A percentile compares a stretch with the other conserved stretches of the same genome.
Evolutionary conservation across 2,888 invertebrate species (phyloP).

Genomic region (Ditylenchus weischeri): DNA sequence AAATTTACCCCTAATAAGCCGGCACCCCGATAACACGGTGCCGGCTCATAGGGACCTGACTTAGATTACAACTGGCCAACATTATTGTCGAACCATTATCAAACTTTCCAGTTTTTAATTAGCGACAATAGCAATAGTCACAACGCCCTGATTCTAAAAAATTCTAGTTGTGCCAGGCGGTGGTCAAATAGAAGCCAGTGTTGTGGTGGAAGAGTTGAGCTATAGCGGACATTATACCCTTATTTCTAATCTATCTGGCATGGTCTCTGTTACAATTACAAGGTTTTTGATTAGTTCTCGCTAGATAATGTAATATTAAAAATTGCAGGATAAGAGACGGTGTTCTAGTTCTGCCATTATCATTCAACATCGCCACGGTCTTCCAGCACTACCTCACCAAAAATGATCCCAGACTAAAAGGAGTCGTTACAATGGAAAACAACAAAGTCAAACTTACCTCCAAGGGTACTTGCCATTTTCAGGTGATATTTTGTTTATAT

Average conservation of each 20-base stretch:
- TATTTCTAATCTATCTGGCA: constrained; percentile 52
- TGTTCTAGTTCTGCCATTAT: constrained; percentile 52
- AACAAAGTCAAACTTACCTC: constrained; percentile 48
- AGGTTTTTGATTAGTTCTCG: constrained; percentile 34
- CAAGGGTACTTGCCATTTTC: constrained; percentile 57
- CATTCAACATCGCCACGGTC: constrained; percentile 52
- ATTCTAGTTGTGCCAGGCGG: constrained; percentile 57
- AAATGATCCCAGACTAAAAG: constrained; percentile 29
- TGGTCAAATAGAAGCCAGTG: constrained; percentile 60
- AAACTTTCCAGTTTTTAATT: not conserved
- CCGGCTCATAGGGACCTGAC: no score
- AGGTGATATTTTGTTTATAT: constrained; percentile 40
- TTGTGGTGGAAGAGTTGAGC: constrained; percentile 62
- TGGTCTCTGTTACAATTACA: constrained; percentile 48
- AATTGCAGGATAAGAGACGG: constrained; percentile 50
- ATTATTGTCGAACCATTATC: no score
- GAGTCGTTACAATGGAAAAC: constrained; percentile 45
- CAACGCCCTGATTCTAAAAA: not conserved
- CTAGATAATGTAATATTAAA: not conserved
- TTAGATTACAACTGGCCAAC: no score
- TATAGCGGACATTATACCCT: constrained; percentile 61
- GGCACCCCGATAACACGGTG: no score
- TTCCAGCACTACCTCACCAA: constrained; percentile 46
- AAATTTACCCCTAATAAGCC: no score
- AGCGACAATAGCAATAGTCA: constrained; percentile 31